A percentile compares a stretch with the other conserved stretches of the same genome.
Conservation (phyloP, 1,140 invertebrate genomes). For the Dicyema japonicum region DNA sequence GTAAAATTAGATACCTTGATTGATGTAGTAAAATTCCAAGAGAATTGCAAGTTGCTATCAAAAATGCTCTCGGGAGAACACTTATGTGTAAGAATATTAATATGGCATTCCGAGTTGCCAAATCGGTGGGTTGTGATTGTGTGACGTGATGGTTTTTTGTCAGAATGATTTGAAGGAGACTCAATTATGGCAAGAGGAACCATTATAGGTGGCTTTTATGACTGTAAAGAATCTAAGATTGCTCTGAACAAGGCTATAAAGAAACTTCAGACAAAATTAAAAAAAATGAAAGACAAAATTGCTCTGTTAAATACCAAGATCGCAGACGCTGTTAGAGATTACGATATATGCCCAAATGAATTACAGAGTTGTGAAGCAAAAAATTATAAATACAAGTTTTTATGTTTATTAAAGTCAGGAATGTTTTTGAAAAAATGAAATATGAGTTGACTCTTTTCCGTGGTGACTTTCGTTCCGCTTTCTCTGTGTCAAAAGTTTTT, state of each 20-base stretch:
- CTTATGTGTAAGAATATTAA: constrained; percentile 3
- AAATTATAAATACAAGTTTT: too few relatives aligned
- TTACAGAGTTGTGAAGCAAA: too few relatives aligned
- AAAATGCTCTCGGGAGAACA: constrained; percentile 2
- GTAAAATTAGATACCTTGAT: too few relatives aligned
- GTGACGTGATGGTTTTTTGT: too few relatives aligned
- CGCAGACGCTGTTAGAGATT: constrained; percentile 27
- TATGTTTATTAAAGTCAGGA: too few relatives aligned
- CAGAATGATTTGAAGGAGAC: too few relatives aligned
- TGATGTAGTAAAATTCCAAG: too few relatives aligned
- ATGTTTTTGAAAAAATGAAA: too few relatives aligned
- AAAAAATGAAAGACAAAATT: constrained; percentile 41
- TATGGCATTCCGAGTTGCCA: constrained; percentile 2
- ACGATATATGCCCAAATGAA: neutral
- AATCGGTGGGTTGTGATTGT: constrained; percentile 2
- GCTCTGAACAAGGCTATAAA: constrained; percentile 75
- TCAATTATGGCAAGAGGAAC: constrained; percentile 64
- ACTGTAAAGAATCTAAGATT: constrained; percentile 58
- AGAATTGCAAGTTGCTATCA: too few relatives aligned
- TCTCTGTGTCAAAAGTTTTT: too few relatives aligned
- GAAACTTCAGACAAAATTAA: constrained; percentile 44
- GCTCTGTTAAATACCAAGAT: constrained; percentile 42
- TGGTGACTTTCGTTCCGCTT: too few relatives aligned
- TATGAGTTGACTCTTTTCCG: too few relatives aligned
- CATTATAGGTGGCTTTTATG: constrained; percentile 86